Conservation (phyloP, 2,888 invertebrate species). For the Philonicus albiceps region DNA sequence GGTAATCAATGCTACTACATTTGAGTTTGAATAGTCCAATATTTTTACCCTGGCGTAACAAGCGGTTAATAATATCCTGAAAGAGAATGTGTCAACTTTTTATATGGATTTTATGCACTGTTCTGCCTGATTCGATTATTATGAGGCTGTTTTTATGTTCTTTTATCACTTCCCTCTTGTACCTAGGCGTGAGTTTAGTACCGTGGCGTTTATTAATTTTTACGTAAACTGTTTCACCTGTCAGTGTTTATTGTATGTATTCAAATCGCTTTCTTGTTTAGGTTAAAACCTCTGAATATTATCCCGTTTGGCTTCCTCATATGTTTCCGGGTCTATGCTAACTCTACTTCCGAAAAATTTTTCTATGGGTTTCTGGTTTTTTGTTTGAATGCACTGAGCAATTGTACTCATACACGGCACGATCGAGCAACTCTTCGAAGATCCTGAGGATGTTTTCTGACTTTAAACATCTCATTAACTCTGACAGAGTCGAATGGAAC, state of each 20-base stretch:
- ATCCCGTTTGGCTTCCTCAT: too few relatives aligned
- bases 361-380: not conserved
- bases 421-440: constrained; percentile 41
- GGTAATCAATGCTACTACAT: too few relatives aligned
- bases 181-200: not conserved
- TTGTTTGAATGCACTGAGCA: constrained; percentile 42
- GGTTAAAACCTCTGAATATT: too few relatives aligned
- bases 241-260: not conserved
- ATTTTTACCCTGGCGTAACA: too few relatives aligned
- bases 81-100: too few relatives aligned
- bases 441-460: constrained; percentile 26
- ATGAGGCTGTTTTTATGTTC: not conserved
- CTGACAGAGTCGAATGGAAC: not conserved
- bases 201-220: not conserved
- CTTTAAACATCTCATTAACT: not conserved
- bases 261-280: not conserved
- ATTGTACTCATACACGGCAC: constrained; percentile 45
- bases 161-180: not conserved
- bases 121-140: not conserved
- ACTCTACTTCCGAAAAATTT: too few relatives aligned
- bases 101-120: not conserved
- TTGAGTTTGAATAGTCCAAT: too few relatives aligned
- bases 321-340: too few relatives aligned
- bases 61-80: too few relatives aligned
- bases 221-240: not conserved